Evolutionary conservation across 2,888 invertebrate genomes (phyloP), one percentile per base, ranked within the genome.

Genomic region (Tuberolachnus salignus): DNA sequence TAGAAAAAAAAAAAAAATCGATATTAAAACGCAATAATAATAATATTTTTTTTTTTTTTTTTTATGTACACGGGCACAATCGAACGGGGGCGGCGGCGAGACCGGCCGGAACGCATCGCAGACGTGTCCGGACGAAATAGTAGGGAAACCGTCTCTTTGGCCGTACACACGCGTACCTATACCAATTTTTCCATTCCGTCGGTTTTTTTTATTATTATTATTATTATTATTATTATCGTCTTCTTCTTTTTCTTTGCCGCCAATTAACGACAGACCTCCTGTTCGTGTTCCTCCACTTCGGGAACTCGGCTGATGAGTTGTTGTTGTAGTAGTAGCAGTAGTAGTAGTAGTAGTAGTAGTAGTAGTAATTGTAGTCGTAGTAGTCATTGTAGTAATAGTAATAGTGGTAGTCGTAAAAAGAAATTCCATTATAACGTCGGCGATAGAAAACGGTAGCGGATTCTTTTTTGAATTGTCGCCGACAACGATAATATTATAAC

Each of bases 191-290:
- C n/a, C n/a, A 44, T 8, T 67, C 21, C 3, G 21, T 3, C 10
- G 3, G 19, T 19, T 53, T 6, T 67, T 14, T 23, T 23, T 49
- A 21, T 34, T 34, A 11, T 42, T 42, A 6, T 34, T 23, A 71
- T 34, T 34, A 13, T 3, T 16, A 42, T 42, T n/a, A n/a, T 57
- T 57, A 11, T 8, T 49, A 10, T 42, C 26, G 9, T 64, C 19
- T 19, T 21, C 42, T 19, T 71, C 59, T 10, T n/a, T 19, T 71
- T 71, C 16, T n/a, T 46, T 14, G 6, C 53, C 63, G 21, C n/a
- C 73, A 73, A 73, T 73, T 73, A 73, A 73, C 73, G 42, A 63
- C 73, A 63, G 13, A 53, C 63, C 42, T 53, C 21, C 34, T 53
- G 10, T 34, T 11, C 14, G 6, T 6, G 34, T 34, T 61, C 61